Conservation (phyloP, 2,888 invertebrate genomes). For the Alitta virens region DNA sequence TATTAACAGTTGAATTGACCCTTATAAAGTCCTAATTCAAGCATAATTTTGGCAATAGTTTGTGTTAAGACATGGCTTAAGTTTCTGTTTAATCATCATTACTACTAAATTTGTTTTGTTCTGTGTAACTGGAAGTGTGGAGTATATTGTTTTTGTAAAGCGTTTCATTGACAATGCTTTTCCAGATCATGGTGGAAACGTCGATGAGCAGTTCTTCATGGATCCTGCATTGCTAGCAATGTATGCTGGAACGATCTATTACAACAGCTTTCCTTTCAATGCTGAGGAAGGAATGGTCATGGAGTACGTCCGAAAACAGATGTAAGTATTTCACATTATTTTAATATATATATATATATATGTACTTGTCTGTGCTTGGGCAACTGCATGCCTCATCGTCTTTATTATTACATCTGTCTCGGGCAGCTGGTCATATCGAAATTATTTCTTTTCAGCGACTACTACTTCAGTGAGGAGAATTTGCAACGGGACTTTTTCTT, state of each 20-base stretch:
- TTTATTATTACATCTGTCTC: no score
- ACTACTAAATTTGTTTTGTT: no score
- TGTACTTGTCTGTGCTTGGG: background rate
- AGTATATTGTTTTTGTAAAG: no score
- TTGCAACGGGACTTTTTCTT: constrained; percentile 92
- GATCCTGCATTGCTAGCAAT: constrained; percentile 16
- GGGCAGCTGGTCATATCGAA: no score
- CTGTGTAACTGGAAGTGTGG: no score
- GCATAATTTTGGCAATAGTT: no score
- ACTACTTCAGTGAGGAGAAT: constrained; percentile 98
- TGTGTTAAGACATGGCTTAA: no score
- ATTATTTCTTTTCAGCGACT: constrained; percentile 74
- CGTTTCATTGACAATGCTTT: no score
- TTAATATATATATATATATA: background rate
- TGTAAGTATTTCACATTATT: constrained; percentile 66
- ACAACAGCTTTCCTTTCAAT: constrained; percentile 23
- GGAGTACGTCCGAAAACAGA: constrained; percentile 84
- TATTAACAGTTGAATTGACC: no score
- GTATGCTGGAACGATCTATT: constrained; percentile 36
- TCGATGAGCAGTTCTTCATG: constrained; percentile 23
- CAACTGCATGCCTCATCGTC: no score
- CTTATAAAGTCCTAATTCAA: no score
- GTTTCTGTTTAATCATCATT: no score
- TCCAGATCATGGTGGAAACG: background rate
- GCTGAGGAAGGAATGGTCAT: constrained; percentile 69